phyloP scores from a whole-genome alignment of 2,113 vertebrate genomes.

The Stigmatopora nigra region DNA sequence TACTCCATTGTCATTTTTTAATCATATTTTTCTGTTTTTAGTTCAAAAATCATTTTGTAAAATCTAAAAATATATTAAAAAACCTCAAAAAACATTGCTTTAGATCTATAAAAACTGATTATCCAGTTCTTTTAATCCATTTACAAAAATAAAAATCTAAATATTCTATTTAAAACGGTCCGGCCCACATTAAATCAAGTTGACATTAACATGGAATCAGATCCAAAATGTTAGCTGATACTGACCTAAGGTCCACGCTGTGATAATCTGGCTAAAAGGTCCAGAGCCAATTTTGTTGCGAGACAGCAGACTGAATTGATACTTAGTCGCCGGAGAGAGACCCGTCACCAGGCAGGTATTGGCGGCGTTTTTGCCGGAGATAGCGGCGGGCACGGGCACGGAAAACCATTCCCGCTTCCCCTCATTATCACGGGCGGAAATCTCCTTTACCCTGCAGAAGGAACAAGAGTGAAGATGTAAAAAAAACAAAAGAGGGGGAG shows the following conservation, averaged over 20 bases:
- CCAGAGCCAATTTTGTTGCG: conserved; percentile 88
- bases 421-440: conserved; percentile 44
- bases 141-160: no score
- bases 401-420: conserved; percentile 81
- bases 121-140: no score
- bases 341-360: conserved; percentile 75
- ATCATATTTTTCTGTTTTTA: no score
- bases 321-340: conserved; percentile 73
- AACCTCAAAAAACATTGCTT: no score
- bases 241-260: conserved; percentile 76
- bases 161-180: no score
- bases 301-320: conserved; percentile 91
- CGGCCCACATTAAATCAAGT: no score
- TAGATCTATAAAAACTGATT: no score
- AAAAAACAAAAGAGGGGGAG: conserved; percentile 43
- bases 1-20: no score
- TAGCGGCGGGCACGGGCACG: conserved; percentile 64
- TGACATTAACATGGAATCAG: no score
- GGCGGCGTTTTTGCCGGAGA: conserved; percentile 63
- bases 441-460: conserved; percentile 73
- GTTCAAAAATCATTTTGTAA: no score
- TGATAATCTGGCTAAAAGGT: conserved; percentile 84
- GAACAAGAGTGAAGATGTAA: conserved; percentile 20
- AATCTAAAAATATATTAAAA: no score
- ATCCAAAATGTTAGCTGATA: no score